Percentiles rank a stretch among this genome's conserved stretches.
Conservation (phyloP, 2,888 invertebrate genomes). For the Phanerotoma sp. region DNA sequence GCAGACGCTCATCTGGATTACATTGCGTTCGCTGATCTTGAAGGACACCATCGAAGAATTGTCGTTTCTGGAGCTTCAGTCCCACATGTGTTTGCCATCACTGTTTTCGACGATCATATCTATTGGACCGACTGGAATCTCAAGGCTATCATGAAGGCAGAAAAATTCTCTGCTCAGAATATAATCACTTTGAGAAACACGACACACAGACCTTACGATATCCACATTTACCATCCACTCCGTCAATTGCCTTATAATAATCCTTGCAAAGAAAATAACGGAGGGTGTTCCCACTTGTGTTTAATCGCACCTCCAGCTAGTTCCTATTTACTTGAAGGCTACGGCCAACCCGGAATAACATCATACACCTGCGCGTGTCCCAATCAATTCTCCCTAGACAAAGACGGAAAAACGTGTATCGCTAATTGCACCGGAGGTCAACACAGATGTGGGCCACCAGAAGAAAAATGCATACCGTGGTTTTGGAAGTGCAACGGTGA, state of each 20-base stretch:
- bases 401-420: slow-evolving; percentile 83
- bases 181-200: slow-evolving; percentile 79
- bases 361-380: slow-evolving; percentile 90
- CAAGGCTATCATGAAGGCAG: slow-evolving; percentile 86
- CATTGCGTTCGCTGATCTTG: slow-evolving; percentile 91
- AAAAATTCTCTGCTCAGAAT: slow-evolving; percentile 85
- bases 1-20: slow-evolving; percentile 98
- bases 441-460: slow-evolving; percentile 72
- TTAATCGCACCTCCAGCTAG: slow-evolving; percentile 83
- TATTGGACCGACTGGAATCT: slow-evolving; percentile 99
- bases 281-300: slow-evolving; percentile 95
- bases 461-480: slow-evolving; percentile 75
- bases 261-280: slow-evolving; percentile 91
- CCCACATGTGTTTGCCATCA: slow-evolving; percentile 94
- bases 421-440: slow-evolving; percentile 93
- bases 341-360: slow-evolving; percentile 77
- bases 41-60: slow-evolving; percentile 83
- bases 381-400: slow-evolving; percentile 83
- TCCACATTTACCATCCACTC: slow-evolving; percentile 89
- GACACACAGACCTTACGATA: slow-evolving; percentile 92
- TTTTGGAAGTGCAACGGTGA: slow-evolving; percentile 91
- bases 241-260: slow-evolving; percentile 82
- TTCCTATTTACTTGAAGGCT: slow-evolving; percentile 75
- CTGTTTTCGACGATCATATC: slow-evolving; percentile 88
- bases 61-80: slow-evolving; percentile 79